phyloP scores from a whole-genome alignment of 2,888 invertebrate species.

The Cremastinae sp. region DNA sequence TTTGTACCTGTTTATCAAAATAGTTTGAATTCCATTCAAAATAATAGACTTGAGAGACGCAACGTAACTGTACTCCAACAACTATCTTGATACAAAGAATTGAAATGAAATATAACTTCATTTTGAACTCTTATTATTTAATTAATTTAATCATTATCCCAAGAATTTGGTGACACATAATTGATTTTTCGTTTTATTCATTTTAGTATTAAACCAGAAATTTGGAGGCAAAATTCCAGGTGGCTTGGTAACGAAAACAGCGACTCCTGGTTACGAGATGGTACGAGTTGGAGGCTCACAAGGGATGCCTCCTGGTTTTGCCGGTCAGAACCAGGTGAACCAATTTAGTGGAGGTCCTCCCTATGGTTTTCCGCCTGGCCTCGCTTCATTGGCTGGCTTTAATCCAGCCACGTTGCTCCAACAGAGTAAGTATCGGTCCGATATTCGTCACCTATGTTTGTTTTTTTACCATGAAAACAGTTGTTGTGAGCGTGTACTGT shows the following conservation, averaged over 20 bases:
- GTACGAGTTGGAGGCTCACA: conserved; percentile 81
- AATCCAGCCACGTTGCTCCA: conserved; percentile 91
- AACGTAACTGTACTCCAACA: no score
- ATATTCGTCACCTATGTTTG: conserved; percentile 26
- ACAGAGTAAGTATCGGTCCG: conserved; percentile 86
- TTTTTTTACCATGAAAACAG: conserved; percentile 17
- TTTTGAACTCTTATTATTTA: no score
- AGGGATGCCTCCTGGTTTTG: conserved; percentile 72
- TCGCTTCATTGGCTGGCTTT: conserved; percentile 80
- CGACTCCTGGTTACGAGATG: conserved; percentile 82
- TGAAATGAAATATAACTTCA: no score
- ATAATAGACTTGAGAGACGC: no score
- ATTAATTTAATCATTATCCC: no score
- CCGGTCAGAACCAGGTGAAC: conserved; percentile 77
- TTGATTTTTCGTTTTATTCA: conserved; percentile 2
- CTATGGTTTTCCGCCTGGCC: conserved; percentile 73
- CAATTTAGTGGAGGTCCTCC: conserved; percentile 67
- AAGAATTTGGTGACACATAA: no score
- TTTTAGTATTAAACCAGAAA: conserved; percentile 72
- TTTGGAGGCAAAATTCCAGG: conserved; percentile 79
- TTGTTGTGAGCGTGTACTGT: conserved; percentile 4
- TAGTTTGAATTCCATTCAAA: no score
- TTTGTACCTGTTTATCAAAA: no score
- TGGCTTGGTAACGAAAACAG: conserved; percentile 81
- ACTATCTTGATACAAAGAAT: no score